Evolutionary conservation across 2,888 invertebrate species (phyloP), one percentile per base, ranked within the genome.

Genomic region (Liodrosophila aerea): DNA sequence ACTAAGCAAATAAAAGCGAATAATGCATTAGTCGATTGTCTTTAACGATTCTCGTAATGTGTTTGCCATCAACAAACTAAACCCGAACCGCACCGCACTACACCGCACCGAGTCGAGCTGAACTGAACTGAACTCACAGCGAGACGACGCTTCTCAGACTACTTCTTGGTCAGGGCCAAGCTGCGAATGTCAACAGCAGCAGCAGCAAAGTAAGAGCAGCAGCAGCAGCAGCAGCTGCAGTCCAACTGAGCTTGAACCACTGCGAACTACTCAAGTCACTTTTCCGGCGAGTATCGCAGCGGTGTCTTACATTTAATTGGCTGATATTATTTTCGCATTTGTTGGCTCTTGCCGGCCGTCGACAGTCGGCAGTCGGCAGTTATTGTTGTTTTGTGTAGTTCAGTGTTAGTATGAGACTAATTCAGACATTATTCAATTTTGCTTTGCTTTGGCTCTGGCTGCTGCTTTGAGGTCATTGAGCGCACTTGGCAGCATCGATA

Each of bases 151-250:
- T 66, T 57, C 70, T 74, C 56, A 81, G 65, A 73, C 74, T 74
- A 71, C 82, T 82, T 82, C 81, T 85, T 83, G 83, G 83, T 83
- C 83, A 83, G 64, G 83, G 85, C 64, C 83, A 67, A 76, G 64
- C 58, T 49, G 72, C 78, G 81, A 85, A 83, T 83, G 82, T 83
- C 82, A 83, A 75, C 85, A 65, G 73, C 68, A 36, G 31, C 15
- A 51, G 37, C 41, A 37, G 31, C 18, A 37, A 12, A 37, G 31
- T 15, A 37, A 12, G 27, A 27, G 37, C 47, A 57, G 33, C 34
- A 30, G 12, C 40, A 33, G 8, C 58, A 30, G 16, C 43, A 39
- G 39, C 34, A 27, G 29, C 29, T 36, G 13, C 29, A 37, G 49
- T 54, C 51, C 11, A 36, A 52, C 50, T 53, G 30, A 45, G 41